phyloP scores from a whole-genome alignment of 2,888 invertebrate genomes.

The Papilio gigon region DNA sequence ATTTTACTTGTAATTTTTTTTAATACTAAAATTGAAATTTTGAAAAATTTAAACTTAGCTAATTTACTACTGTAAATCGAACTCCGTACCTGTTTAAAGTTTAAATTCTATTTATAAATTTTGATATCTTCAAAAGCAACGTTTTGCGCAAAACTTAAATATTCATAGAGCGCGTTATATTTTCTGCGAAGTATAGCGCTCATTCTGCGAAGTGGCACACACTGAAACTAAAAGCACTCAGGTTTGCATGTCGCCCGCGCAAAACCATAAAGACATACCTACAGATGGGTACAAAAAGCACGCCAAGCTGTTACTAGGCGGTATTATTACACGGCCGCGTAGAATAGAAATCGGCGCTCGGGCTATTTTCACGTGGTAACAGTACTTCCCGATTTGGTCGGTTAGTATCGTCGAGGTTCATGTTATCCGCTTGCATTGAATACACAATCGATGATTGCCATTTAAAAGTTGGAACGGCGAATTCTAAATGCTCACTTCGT shows the following conservation, averaged over 20 bases:
- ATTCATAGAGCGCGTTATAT: slow-evolving; percentile 4
- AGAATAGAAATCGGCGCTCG: not conserved
- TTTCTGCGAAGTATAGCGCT: slow-evolving; percentile 41
- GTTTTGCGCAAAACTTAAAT: not conserved
- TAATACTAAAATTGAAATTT: not conserved
- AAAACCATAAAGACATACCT: slow-evolving; percentile 50
- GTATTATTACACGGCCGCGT: slow-evolving; percentile 23
- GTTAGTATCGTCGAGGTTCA: slow-evolving; percentile 11
- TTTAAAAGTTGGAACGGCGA: slow-evolving; percentile 32
- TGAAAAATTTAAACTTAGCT: not conserved
- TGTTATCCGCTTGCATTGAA: slow-evolving; percentile 50
- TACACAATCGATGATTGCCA: slow-evolving; percentile 44
- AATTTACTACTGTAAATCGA: not conserved
- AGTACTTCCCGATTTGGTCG: slow-evolving; percentile 15
- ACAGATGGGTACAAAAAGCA: slow-evolving; percentile 30
- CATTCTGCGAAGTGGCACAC: slow-evolving; percentile 45
- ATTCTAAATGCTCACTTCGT: slow-evolving; percentile 13
- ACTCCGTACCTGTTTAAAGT: too few relatives aligned
- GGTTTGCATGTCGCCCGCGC: slow-evolving; percentile 55
- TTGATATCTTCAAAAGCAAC: not conserved
- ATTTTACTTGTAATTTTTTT: not conserved
- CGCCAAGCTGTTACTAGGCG: slow-evolving; percentile 35
- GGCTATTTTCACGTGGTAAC: not conserved
- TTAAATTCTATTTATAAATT: not conserved
- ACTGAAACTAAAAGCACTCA: slow-evolving; percentile 50